A percentile compares a stretch with the other conserved stretches of the same genome.
phyloP scores from a whole-genome alignment of 1,140 invertebrate genomes.

The Drosophila parabipectinata region DNA sequence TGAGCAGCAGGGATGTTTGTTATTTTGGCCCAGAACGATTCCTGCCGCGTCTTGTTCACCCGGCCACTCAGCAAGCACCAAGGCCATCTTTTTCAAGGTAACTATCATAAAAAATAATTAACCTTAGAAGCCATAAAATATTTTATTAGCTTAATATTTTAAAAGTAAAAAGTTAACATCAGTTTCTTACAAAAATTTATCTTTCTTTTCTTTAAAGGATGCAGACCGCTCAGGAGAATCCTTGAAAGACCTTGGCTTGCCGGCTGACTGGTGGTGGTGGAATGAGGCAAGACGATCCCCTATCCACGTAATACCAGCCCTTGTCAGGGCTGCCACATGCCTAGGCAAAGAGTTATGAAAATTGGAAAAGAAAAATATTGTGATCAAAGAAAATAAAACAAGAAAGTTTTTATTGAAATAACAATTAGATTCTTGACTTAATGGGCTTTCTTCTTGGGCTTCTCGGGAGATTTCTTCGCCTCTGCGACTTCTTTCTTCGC shows the following conservation, averaged over 20 bases:
- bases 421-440: constrained; percentile 12
- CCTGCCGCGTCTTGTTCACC: constrained; percentile 42
- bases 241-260: constrained; percentile 65
- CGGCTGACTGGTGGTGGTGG: constrained; percentile 23
- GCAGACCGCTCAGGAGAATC: constrained; percentile 23
- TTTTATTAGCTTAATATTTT: background rate
- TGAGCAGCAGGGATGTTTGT: constrained; percentile 31
- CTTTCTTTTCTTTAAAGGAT: constrained; percentile 37
- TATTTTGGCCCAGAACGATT: constrained; percentile 31
- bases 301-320: constrained; percentile 46
- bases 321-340: constrained; percentile 73
- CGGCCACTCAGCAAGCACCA: constrained; percentile 34
- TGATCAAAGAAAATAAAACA: constrained; percentile 74
- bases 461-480: constrained; percentile 5
- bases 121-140: background rate
- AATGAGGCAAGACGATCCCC: constrained; percentile 25
- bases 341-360: constrained; percentile 71
- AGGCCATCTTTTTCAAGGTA: constrained; percentile 71
- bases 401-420: constrained; percentile 70
- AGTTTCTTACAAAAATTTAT: background rate
- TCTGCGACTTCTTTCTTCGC: background rate
- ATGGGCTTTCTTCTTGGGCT: constrained; percentile 20
- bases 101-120: constrained; percentile 24
- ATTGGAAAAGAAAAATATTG: constrained; percentile 71
- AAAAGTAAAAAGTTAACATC: background rate